Conservation (phyloP, 2,888 invertebrate species). For the Sphecodes monilicornis region DNA sequence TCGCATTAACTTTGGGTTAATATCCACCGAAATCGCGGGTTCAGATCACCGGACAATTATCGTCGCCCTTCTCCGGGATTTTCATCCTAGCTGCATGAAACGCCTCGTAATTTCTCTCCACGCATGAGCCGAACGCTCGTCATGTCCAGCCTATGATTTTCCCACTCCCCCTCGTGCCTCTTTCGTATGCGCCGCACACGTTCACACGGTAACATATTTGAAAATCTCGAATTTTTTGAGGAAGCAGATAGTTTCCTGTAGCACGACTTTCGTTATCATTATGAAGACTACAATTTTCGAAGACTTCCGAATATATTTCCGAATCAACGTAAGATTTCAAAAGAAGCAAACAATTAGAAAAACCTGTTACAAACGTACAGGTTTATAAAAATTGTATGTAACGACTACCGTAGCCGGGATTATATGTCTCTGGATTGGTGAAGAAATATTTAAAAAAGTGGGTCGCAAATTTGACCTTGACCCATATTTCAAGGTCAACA, state of each 20-base stretch:
- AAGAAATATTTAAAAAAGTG: no score
- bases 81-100: conserved; percentile 42
- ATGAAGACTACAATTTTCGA: background rate
- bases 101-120: conserved; percentile 51
- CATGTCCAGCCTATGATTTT: conserved; percentile 18
- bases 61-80: conserved; percentile 59
- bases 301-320: no score
- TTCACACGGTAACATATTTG: background rate
- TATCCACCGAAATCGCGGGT: conserved; percentile 73
- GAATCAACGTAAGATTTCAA: no score
- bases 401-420: no score
- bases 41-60: conserved; percentile 75
- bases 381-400: no score
- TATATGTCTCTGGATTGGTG: no score
- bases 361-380: no score
- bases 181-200: background rate
- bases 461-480: no score
- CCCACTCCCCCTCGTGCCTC: background rate
- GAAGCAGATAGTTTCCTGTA: background rate
- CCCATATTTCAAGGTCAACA: no score
- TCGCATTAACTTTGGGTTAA: conserved; percentile 72
- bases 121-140: background rate
- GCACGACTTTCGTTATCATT: background rate
- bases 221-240: background rate
- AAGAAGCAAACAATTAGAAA: no score